phyloP scores from a whole-genome alignment of 2,797 vertebrate genomes.

The Antennarius maculatus region DNA sequence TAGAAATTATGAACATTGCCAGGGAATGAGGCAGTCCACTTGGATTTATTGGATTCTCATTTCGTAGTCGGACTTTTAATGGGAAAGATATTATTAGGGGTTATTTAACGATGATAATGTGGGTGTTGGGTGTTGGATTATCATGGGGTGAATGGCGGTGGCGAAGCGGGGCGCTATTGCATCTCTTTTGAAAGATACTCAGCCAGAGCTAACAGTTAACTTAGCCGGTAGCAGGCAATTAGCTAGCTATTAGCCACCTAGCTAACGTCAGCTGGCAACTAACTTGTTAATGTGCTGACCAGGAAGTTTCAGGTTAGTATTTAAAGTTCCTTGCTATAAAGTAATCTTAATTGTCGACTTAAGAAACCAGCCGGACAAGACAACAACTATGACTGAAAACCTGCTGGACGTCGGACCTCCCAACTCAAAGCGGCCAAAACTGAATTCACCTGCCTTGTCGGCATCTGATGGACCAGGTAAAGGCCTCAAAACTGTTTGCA shows the following conservation, averaged over 20 bases:
- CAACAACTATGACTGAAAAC: constrained; percentile 91
- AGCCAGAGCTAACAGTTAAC: constrained; percentile 71
- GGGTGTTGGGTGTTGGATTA: constrained; percentile 87
- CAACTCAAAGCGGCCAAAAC: constrained; percentile 94
- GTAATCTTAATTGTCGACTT: constrained; percentile 33
- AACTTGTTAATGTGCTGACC: constrained; percentile 76
- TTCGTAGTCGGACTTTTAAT: constrained; percentile 61
- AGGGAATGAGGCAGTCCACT: constrained; percentile 53
- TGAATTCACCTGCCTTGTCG: constrained; percentile 94
- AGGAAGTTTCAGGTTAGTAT: constrained; percentile 49
- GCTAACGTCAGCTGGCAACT: constrained; percentile 70
- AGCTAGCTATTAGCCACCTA: constrained; percentile 76
- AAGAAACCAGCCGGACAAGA: constrained; percentile 26
- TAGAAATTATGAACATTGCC: constrained; percentile 69
- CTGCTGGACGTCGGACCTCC: constrained; percentile 95
- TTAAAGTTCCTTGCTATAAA: constrained; percentile 38
- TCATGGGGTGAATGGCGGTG: constrained; percentile 88
- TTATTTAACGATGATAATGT: constrained; percentile 84
- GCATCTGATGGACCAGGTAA: constrained; percentile 95
- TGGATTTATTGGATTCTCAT: constrained; percentile 54
- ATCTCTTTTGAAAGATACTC: constrained; percentile 83
- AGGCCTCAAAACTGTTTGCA: constrained; percentile 58
- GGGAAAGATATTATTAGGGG: constrained; percentile 67
- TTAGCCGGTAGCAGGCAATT: constrained; percentile 75
- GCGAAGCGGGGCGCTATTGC: constrained; percentile 94